phyloP scores from a whole-genome alignment of 1,140 invertebrate species.

The Liolophura sinensis region DNA sequence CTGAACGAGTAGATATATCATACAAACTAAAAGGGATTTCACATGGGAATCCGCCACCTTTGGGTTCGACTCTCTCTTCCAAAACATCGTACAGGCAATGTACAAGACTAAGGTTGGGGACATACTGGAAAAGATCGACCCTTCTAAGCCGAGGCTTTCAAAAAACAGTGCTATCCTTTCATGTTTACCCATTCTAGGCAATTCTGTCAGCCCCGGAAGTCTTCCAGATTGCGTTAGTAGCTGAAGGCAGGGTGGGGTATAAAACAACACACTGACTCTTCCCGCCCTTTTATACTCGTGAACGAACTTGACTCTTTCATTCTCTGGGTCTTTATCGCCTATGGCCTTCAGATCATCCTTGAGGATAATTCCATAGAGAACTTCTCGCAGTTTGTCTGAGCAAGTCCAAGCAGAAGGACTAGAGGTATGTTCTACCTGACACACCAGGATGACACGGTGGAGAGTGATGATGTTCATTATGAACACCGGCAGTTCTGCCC shows the following conservation, averaged over 20 bases:
- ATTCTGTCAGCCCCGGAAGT: slow-evolving; percentile 34
- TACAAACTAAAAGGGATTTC: slow-evolving; percentile 32
- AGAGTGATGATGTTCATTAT: slow-evolving; percentile 71
- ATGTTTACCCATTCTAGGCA: slow-evolving; percentile 18
- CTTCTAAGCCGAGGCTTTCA: slow-evolving; percentile 19
- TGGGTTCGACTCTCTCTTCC: slow-evolving; percentile 62
- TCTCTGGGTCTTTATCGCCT: slow-evolving; percentile 20
- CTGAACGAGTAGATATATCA: slow-evolving; percentile 29
- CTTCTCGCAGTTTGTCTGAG: slow-evolving; percentile 67
- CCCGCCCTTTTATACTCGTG: slow-evolving; percentile 48
- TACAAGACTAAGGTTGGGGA: slow-evolving; percentile 68
- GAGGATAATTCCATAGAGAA: slow-evolving; percentile 70
- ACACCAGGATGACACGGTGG: slow-evolving; percentile 68
- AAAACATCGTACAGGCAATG: slow-evolving; percentile 69
- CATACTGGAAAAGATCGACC: slow-evolving; percentile 53
- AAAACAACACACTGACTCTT: slow-evolving; percentile 35
- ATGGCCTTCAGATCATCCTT: slow-evolving; percentile 9
- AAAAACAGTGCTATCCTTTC: slow-evolving; percentile 28
- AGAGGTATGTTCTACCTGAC: slow-evolving; percentile 74
- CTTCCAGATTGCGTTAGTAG: slow-evolving; percentile 27
- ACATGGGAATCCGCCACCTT: slow-evolving; percentile 31
- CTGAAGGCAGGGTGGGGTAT: slow-evolving; percentile 28
- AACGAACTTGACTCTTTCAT: slow-evolving; percentile 49
- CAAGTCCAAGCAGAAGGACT: slow-evolving; percentile 66
- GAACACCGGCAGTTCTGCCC: slow-evolving; percentile 65